These are phyloP conservation scores for Tachycineta bicolor DNA, from an alignment of 2,113 vertebrate genomes.

Conservation along the genomic window DNA sequence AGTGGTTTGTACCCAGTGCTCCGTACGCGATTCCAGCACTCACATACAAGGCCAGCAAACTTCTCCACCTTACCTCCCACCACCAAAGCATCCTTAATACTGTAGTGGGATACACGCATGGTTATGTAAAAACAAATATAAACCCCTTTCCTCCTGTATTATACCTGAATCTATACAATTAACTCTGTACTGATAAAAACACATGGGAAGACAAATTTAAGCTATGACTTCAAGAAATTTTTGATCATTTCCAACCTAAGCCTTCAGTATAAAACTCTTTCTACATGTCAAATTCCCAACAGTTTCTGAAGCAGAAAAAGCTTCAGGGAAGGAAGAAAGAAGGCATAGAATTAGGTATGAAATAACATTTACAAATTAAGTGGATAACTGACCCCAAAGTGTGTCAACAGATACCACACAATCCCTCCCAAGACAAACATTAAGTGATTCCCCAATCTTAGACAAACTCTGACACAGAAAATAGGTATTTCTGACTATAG, in stretches of 20 bases:
- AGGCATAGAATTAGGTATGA: not conserved
- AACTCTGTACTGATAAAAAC: not conserved
- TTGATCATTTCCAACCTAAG: not conserved
- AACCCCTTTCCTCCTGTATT: not conserved
- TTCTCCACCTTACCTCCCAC: not conserved
- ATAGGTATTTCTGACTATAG: not conserved
- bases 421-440: not conserved
- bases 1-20: not conserved
- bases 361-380: not conserved
- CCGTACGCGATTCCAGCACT: not conserved
- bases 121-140: not conserved
- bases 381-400: not conserved
- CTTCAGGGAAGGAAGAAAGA: not conserved
- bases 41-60: not conserved
- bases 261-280: not conserved
- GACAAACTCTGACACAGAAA: not conserved
- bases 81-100: not conserved
- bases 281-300: not conserved
- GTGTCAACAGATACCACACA: not conserved
- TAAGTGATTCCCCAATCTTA: not conserved
- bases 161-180: not conserved
- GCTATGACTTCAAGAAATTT: not conserved
- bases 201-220: not conserved
- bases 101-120: fast-evolving
- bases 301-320: not conserved